phyloP scores from a whole-genome alignment of 2,888 invertebrate genomes.

The Hyposoter didymator region DNA sequence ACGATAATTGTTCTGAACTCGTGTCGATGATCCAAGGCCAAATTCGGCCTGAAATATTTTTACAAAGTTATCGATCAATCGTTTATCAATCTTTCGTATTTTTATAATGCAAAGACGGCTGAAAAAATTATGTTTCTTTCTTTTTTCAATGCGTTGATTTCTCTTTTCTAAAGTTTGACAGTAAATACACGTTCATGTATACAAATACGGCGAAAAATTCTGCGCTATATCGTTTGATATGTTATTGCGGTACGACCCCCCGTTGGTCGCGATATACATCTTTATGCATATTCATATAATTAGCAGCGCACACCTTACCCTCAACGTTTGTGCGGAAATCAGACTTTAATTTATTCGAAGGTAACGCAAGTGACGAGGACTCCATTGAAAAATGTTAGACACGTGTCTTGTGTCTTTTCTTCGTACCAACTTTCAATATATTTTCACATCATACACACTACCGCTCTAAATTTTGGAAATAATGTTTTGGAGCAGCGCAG shows the following conservation, averaged over 20 bases:
- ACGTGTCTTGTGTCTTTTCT: neutral
- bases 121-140: neutral
- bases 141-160: neutral
- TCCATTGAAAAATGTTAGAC: slow-evolving; percentile 20
- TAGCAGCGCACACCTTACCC: slow-evolving; percentile 23
- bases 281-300: slow-evolving; percentile 36
- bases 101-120: neutral
- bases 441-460: neutral
- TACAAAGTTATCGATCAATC: neutral
- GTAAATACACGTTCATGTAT: slow-evolving; percentile 18
- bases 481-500: neutral
- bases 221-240: slow-evolving; percentile 67
- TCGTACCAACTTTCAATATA: neutral
- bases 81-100: neutral
- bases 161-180: neutral
- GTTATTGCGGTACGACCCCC: slow-evolving; percentile 61
- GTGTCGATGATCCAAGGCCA: neutral
- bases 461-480: neutral
- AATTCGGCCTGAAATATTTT: neutral
- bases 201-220: slow-evolving; percentile 27
- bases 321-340: slow-evolving; percentile 63
- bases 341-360: slow-evolving; percentile 64
- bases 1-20: neutral
- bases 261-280: slow-evolving; percentile 63
- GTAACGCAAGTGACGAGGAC: slow-evolving; percentile 22